Percentiles rank a stretch among this genome's conserved stretches.
Conservation (phyloP, 2,797 vertebrate genomes). For the Enteromius argenteus region DNA sequence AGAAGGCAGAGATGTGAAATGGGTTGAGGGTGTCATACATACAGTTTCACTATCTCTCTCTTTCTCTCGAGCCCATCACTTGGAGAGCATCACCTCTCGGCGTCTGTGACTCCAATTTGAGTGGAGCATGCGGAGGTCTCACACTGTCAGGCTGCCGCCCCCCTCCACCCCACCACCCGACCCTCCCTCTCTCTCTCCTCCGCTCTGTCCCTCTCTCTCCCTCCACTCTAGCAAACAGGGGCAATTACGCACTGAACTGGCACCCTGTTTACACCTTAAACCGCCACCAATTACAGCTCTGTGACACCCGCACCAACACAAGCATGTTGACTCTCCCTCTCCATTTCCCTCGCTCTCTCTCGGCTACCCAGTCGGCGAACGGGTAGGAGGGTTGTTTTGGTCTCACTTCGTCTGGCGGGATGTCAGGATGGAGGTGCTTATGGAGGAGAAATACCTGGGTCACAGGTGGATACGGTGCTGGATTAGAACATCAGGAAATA, state of each 20-base stretch:
- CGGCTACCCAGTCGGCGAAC: conserved; percentile 29
- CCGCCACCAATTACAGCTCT: conserved; percentile 80
- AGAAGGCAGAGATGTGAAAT: conserved; percentile 52
- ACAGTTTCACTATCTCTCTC: conserved; percentile 46
- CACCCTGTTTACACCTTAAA: conserved; percentile 82
- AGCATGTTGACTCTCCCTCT: conserved; percentile 52
- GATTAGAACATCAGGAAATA: not conserved
- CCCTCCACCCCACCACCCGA: conserved; percentile 54
- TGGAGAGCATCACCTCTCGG: conserved; percentile 43
- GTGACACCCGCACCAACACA: conserved; percentile 73
- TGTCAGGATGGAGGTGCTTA: conserved; percentile 47
- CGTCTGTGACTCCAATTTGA: conserved; percentile 64
- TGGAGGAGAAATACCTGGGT: conserved; percentile 40
- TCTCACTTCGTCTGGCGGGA: conserved; percentile 48
- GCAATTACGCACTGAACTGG: conserved; percentile 71
- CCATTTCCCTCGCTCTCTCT: conserved; percentile 28
- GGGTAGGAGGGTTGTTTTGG: conserved; percentile 54
- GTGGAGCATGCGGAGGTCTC: conserved; percentile 65
- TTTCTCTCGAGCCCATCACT: conserved; percentile 32
- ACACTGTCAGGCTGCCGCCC: conserved; percentile 70
- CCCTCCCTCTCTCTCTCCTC: conserved; percentile 38
- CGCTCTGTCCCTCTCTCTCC: conserved; percentile 63
- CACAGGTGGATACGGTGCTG: conserved; percentile 23
- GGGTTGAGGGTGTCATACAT: conserved; percentile 37
- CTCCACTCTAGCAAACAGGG: conserved; percentile 66